Percentiles rank a stretch among this genome's conserved stretches.
These are phyloP conservation scores for Vireo griseus DNA, from an alignment of 2,797 vertebrate genomes.

Conservation along the genomic window DNA sequence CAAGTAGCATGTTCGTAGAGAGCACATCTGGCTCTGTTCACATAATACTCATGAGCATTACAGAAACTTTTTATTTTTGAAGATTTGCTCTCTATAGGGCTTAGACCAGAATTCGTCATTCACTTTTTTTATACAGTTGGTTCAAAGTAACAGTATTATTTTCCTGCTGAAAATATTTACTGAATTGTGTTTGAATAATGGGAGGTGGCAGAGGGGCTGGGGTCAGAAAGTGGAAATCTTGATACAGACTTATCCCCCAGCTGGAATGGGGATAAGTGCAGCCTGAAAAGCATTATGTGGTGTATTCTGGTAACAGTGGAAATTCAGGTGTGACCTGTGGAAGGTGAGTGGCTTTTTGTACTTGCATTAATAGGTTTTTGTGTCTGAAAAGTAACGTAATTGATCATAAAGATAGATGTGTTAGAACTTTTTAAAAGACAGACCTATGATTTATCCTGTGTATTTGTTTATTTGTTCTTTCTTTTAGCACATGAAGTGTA, in stretches of 20 bases:
- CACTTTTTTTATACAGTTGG: not conserved
- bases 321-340: not conserved
- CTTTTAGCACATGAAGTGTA: not conserved
- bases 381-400: not conserved
- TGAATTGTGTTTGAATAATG: not conserved
- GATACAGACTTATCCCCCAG: not conserved
- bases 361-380: not conserved
- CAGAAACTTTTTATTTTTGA: not conserved
- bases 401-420: not conserved
- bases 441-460: accelerated
- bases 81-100: not conserved
- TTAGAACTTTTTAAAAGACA: not conserved
- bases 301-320: not conserved
- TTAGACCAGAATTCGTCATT: not conserved
- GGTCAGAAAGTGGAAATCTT: not conserved
- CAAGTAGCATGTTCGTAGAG: not conserved
- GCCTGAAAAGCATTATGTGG: accelerated
- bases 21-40: not conserved
- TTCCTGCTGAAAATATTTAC: not conserved
- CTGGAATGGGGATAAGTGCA: not conserved
- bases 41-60: not conserved
- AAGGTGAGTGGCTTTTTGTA: not conserved
- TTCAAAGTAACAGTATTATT: not conserved
- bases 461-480: not conserved
- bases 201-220: not conserved